A percentile compares a stretch with the other conserved stretches of the same genome.
phyloP scores from a whole-genome alignment of 1,140 invertebrate species.

The Drosophila lini region DNA sequence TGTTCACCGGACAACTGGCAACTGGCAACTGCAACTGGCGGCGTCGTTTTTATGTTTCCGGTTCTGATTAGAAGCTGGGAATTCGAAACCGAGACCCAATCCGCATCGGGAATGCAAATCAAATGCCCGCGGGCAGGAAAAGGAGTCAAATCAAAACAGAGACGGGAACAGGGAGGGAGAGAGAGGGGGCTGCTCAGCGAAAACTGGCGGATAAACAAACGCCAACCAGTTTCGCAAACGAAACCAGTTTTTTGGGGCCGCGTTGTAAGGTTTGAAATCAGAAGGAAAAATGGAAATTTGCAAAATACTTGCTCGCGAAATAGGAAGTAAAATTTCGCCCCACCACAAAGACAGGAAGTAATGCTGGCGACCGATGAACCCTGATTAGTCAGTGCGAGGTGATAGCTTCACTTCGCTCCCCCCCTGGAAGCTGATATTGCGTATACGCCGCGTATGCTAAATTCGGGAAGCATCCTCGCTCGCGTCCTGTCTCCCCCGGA shows the following conservation, averaged over 20 bases:
- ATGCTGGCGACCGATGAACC: slow-evolving; percentile 27
- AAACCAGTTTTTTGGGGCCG: slow-evolving; percentile 66
- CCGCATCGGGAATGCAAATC: slow-evolving; percentile 71
- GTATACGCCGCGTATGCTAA: slow-evolving; percentile 65
- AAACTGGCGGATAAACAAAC: slow-evolving; percentile 23
- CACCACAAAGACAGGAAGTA: slow-evolving; percentile 73
- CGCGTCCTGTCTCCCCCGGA: slow-evolving; percentile 15
- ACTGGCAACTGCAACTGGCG: slow-evolving; percentile 9
- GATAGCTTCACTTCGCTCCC: slow-evolving; percentile 17
- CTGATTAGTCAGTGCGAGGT: slow-evolving; percentile 33
- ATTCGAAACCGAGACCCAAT: slow-evolving; percentile 13
- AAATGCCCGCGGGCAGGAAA: slow-evolving; percentile 57
- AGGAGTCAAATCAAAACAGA: slow-evolving; percentile 52
- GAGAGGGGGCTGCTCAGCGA: not conserved
- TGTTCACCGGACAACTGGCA: slow-evolving; percentile 48
- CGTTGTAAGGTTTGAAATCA: slow-evolving; percentile 28
- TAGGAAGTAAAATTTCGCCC: slow-evolving; percentile 65
- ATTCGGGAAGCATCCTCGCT: slow-evolving; percentile 10
- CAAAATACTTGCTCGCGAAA: slow-evolving; percentile 23
- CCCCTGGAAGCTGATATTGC: slow-evolving; percentile 53
- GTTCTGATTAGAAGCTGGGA: slow-evolving; percentile 71
- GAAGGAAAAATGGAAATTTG: slow-evolving; percentile 61
- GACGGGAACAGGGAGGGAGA: not conserved
- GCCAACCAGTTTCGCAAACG: slow-evolving; percentile 76
- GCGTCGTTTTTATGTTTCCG: slow-evolving; percentile 72